A percentile compares a stretch with the other conserved stretches of the same genome.
Conservation (phyloP, 2,113 vertebrate genomes). For the Galbula dea region DNA sequence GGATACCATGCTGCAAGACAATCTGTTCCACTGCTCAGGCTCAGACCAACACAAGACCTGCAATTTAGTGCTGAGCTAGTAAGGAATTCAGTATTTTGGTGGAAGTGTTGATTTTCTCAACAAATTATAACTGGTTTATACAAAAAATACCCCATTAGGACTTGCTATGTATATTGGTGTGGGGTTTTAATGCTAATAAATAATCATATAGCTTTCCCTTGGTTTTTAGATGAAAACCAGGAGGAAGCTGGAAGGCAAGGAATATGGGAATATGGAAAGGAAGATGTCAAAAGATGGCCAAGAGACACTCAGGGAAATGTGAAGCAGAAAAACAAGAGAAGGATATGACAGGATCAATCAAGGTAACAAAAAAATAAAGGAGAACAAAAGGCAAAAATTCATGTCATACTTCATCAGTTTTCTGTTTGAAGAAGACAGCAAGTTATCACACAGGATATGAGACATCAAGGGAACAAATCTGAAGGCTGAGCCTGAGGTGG, state of each 20-base stretch:
- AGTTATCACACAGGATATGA: not conserved
- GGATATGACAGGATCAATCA: not conserved
- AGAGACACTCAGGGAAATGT: not conserved
- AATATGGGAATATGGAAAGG: not conserved
- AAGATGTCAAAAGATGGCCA: not conserved
- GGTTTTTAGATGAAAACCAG: not conserved
- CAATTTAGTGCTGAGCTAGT: not conserved
- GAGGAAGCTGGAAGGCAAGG: not conserved
- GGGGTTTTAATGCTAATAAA: not conserved
- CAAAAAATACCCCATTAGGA: not conserved
- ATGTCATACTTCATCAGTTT: not conserved
- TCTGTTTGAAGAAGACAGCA: not conserved
- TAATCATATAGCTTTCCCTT: not conserved
- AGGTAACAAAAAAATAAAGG: not conserved
- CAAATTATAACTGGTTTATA: not conserved
- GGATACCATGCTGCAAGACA: not conserved
- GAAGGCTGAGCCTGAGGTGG: not conserved
- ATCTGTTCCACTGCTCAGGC: not conserved
- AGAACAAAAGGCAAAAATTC: not conserved
- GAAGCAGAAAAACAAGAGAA: not conserved
- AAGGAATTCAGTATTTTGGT: not conserved
- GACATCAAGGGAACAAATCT: not conserved
- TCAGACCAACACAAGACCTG: not conserved
- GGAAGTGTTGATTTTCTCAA: not conserved
- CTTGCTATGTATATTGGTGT: not conserved